These are phyloP conservation scores for Drosophila sp. DNA, from an alignment of 1,140 invertebrate species.

Conservation along the genomic window DNA sequence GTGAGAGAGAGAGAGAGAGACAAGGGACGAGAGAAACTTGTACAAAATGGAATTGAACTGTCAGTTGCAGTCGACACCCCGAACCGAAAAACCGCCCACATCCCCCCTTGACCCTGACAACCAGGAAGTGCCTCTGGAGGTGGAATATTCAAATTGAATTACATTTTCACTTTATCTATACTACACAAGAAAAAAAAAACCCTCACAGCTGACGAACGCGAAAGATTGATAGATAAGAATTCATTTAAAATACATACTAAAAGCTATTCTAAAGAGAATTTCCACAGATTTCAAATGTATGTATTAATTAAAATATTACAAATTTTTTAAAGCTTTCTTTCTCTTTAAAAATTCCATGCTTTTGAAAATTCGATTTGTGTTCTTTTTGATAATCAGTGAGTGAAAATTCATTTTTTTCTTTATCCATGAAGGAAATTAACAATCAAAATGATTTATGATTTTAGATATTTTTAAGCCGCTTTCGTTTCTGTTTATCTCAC, in stretches of 20 bases:
- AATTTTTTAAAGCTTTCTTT: background rate
- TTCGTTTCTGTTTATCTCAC: too few relatives aligned
- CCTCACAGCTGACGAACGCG: slow-evolving; percentile 30
- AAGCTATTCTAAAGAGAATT: slow-evolving; percentile 21
- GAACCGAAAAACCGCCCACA: background rate
- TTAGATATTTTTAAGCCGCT: too few relatives aligned
- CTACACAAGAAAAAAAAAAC: slow-evolving; percentile 61
- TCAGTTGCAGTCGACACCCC: slow-evolving; percentile 57
- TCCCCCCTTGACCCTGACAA: background rate
- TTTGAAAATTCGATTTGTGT: too few relatives aligned
- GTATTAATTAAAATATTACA: background rate
- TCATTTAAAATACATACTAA: slow-evolving; percentile 57
- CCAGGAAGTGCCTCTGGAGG: slow-evolving; percentile 14
- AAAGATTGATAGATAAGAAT: slow-evolving; percentile 55
- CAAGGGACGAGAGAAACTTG: slow-evolving; percentile 3
- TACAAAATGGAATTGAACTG: slow-evolving; percentile 66
- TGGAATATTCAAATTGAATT: slow-evolving; percentile 71
- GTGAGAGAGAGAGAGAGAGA: slow-evolving; percentile 1
- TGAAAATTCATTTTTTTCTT: too few relatives aligned
- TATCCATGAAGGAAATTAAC: too few relatives aligned
- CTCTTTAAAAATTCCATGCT: background rate
- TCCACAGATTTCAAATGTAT: background rate
- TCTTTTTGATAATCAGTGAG: too few relatives aligned
- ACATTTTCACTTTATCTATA: slow-evolving; percentile 70
- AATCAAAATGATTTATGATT: too few relatives aligned